Base-by-base conservation (phyloP, 2,888 invertebrate genomes). In the Mesorhabditis belari region DNA sequence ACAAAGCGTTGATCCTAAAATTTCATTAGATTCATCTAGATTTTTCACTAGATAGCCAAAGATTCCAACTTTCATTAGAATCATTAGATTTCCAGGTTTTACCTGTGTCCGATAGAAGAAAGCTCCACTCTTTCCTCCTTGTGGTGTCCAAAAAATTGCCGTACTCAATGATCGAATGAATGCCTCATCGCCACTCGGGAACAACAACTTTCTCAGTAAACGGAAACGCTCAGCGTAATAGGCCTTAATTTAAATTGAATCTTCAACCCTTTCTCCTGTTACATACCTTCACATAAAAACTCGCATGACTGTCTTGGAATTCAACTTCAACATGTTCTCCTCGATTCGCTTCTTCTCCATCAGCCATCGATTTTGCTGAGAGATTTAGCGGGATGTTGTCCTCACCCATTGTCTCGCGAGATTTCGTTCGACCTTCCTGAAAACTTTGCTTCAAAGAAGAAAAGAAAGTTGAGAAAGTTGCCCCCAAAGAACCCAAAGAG, bases 71-170 rank as follows among this genome's bases (percentile, higher is more conserved):
- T 35, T 35, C 12, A n/a, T n/a, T n/a, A 3, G 25, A 4, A 25
- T 23, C 23, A 50, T 23, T 58, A 17, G 58, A 28, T 9, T 57
- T 59, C 53, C 67, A 64, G 52, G n/a, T 52, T 28, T 49, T n/a
- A n/a, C n/a, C n/a, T n/a, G n/a, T n/a, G 92, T 94, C 85, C 95
- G 95, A 80, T 91, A 90, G 85, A 98, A 98, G 29, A 89, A 87
- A 5, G 93, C 94, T 0, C 96, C 96, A 0, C 95, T 95, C 83
- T 98, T 98, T 29, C 98, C 98, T 4, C 96, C 98, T 57, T 73
- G 77, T 69, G 96, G 93, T 54, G 90, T 89, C 94, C 94, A 95
- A 59, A 88, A 89, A 44, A 89, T 86, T 80, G 92, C 92, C 67
- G 88, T 86, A 44, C 90, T 87, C 59, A 94, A 84, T 24, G 92